A percentile compares a stretch with the other conserved stretches of the same genome.
These are phyloP conservation scores for Thereuonema tuberculata DNA, from an alignment of 1,140 invertebrate species.

Conservation along the genomic window DNA sequence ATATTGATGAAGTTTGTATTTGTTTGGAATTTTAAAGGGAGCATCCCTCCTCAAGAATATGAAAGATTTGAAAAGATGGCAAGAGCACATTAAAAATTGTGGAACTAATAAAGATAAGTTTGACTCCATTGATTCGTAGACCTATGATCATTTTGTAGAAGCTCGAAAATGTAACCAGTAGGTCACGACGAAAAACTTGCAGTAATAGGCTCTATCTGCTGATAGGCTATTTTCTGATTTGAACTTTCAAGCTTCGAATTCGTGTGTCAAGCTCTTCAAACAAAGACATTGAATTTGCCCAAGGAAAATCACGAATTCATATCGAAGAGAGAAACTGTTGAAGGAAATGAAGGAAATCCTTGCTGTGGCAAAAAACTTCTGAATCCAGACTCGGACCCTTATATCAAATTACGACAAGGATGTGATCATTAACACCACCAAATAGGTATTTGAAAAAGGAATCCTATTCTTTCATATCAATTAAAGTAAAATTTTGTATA, in stretches of 20 bases:
- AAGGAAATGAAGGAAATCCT: background rate
- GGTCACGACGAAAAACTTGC: background rate
- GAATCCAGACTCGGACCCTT: background rate
- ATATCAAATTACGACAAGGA: background rate
- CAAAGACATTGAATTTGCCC: background rate
- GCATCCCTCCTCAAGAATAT: background rate
- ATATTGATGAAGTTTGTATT: no score
- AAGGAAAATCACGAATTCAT: background rate
- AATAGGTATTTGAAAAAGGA: no score
- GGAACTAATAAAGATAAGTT: background rate
- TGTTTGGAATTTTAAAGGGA: no score
- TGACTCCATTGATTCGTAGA: background rate
- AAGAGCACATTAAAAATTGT: background rate
- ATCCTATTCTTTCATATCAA: background rate
- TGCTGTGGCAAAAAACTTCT: background rate
- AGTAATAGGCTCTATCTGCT: background rate
- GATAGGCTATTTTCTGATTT: background rate
- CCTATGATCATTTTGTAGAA: background rate
- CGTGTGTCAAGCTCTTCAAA: background rate
- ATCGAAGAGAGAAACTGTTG: background rate
- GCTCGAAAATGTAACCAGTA: background rate
- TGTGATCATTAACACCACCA: background rate
- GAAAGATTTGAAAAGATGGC: background rate
- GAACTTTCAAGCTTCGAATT: background rate
- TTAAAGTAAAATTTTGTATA: background rate